phyloP scores from a whole-genome alignment of 2,888 invertebrate genomes.

The Macaria notata region DNA sequence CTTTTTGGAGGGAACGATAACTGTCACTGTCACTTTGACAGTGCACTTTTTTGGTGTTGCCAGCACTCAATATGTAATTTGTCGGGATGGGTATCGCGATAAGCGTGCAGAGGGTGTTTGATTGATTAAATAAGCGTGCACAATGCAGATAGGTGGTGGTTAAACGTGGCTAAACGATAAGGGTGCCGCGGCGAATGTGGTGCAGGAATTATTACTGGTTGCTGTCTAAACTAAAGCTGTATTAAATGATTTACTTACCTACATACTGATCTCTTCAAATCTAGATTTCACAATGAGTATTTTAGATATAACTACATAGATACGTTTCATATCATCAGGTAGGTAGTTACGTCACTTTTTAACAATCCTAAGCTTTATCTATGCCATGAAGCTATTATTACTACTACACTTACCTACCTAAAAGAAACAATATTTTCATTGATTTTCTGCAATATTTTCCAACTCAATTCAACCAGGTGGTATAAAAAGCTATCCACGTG shows the following conservation, averaged over 20 bases:
- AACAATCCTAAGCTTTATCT: too few species aligned
- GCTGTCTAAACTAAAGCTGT: too few species aligned
- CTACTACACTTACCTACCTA: not conserved
- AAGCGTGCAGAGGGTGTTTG: conserved; percentile 67
- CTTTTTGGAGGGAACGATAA: conserved; percentile 49
- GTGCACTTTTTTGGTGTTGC: conserved; percentile 59
- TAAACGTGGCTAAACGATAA: conserved; percentile 63
- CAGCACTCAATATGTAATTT: conserved; percentile 77
- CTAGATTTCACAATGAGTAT: too few species aligned
- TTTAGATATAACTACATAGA: too few species aligned
- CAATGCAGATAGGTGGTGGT: conserved; percentile 65
- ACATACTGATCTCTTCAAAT: too few species aligned
- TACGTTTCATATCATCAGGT: too few species aligned
- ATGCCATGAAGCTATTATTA: too few species aligned
- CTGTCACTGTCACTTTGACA: conserved; percentile 70
- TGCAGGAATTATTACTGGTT: conserved; percentile 4
- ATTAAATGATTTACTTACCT: too few species aligned
- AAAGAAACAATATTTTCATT: not conserved
- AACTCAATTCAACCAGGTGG: conserved; percentile 7
- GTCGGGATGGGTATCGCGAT: conserved; percentile 69
- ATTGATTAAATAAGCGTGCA: conserved; percentile 79
- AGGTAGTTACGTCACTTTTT: too few species aligned
- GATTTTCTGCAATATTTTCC: not conserved
- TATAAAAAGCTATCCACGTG: not conserved
- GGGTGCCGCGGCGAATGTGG: conserved; percentile 41